Conservation (phyloP, 2,113 vertebrate species). For the Machaerirhynchus nigripectus region DNA sequence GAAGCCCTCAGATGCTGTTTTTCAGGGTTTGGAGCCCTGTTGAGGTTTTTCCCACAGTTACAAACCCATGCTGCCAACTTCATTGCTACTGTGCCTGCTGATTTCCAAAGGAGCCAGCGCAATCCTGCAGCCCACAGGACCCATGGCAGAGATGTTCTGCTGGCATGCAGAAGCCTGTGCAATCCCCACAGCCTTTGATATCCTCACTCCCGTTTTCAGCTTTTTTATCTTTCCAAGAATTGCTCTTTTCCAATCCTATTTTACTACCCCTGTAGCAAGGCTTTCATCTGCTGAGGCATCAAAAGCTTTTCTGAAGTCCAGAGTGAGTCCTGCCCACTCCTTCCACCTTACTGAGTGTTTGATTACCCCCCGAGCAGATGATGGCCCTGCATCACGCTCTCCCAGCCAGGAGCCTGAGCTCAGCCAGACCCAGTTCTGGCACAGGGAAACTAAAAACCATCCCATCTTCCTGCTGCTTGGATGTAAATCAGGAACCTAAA, state of each 20-base stretch:
- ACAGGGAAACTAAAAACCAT: not conserved
- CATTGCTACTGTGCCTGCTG: not conserved
- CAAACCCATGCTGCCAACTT: not conserved
- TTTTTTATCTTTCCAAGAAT: not conserved
- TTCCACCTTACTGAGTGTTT: not conserved
- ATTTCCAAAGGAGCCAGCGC: not conserved
- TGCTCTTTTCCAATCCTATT: not conserved
- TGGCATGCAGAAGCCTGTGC: not conserved
- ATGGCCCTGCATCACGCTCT: not conserved
- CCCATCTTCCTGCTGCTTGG: not conserved
- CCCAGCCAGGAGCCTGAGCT: not conserved
- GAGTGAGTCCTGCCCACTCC: not conserved
- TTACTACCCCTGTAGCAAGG: not conserved
- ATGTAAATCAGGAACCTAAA: not conserved
- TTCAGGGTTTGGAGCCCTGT: not conserved
- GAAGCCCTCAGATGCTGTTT: not conserved
- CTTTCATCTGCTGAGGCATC: constrained; percentile 19
- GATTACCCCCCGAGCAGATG: not conserved
- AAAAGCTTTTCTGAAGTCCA: constrained; percentile 10
- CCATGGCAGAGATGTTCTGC: not conserved
- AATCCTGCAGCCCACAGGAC: not conserved
- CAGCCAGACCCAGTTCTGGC: not conserved
- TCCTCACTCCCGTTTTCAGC: not conserved
- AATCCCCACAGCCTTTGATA: not conserved
- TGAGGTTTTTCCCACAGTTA: not conserved